phyloP scores from a whole-genome alignment of 2,888 invertebrate species.

The Lottia gigantea region DNA sequence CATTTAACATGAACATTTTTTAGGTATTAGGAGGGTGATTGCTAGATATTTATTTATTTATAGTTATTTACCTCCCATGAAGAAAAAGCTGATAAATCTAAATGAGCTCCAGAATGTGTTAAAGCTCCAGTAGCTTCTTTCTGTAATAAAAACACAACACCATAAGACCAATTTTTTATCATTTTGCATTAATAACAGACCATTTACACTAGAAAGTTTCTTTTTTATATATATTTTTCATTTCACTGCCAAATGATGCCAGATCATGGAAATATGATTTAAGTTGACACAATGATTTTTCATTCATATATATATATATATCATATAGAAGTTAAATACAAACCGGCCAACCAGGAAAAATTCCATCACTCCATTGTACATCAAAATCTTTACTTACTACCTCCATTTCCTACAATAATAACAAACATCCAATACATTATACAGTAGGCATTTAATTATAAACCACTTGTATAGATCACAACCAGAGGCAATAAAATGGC shows the following conservation, averaged over 20 bases:
- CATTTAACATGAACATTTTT: too few relatives aligned
- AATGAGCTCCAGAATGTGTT: conserved; percentile 93
- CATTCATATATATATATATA: too few relatives aligned
- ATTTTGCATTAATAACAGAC: too few relatives aligned
- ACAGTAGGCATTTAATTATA: background rate
- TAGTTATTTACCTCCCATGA: conserved; percentile 72
- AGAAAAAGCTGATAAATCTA: conserved; percentile 97
- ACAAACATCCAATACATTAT: background rate
- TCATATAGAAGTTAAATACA: conserved; percentile 29
- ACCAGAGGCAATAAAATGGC: background rate
- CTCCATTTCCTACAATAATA: conserved; percentile 75
- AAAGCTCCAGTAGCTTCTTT: conserved; percentile 87
- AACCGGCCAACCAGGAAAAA: conserved; percentile 92
- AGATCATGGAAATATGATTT: too few relatives aligned
- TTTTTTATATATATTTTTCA: too few relatives aligned
- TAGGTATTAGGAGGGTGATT: too few relatives aligned
- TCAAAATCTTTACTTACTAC: conserved; percentile 83
- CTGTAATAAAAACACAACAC: conserved; percentile 36
- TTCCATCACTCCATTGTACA: conserved; percentile 87
- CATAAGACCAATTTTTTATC: too few relatives aligned
- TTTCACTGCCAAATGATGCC: too few relatives aligned
- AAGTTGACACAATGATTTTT: too few relatives aligned
- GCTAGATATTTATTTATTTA: too few relatives aligned
- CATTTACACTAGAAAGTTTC: too few relatives aligned
- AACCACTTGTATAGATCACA: too few relatives aligned